A percentile compares a stretch with the other conserved stretches of the same genome.
Conservation (phyloP, 2,888 invertebrate species). For the Strigamia crassipes region DNA sequence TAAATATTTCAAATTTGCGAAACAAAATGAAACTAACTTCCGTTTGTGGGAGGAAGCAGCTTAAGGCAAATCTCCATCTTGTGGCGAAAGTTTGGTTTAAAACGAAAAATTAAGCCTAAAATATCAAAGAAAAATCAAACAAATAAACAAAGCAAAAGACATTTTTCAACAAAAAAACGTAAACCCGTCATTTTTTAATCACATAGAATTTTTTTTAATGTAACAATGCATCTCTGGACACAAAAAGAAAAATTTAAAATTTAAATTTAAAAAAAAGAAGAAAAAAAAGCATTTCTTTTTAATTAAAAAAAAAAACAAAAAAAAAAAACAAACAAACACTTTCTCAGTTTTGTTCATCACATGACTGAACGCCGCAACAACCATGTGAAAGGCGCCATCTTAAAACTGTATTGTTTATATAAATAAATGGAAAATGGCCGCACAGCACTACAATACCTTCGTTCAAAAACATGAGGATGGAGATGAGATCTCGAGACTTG, state of each 20-base stretch:
- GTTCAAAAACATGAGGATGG: neutral
- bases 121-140: neutral
- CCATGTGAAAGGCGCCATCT: conserved; percentile 37
- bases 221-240: conserved; percentile 8
- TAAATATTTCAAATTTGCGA: conserved; percentile 39
- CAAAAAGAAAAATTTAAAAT: neutral
- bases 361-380: conserved; percentile 19
- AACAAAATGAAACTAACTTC: conserved; percentile 36
- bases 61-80: conserved; percentile 36
- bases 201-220: conserved; percentile 19
- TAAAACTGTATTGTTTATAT: neutral
- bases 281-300: neutral
- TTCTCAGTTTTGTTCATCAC: conserved; percentile 14
- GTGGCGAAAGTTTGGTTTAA: conserved; percentile 13
- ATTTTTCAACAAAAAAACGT: neutral
- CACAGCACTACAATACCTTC: neutral
- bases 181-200: conserved; percentile 28
- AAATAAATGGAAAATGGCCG: neutral
- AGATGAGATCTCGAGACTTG: conserved; percentile 26
- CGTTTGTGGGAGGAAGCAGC: conserved; percentile 32
- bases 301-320: neutral
- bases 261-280: no score
- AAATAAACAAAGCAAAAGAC: neutral
- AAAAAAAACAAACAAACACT: neutral
- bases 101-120: neutral